These are phyloP conservation scores for Hycleus phaleratus DNA, from an alignment of 1,140 invertebrate species.

Conservation along the genomic window DNA sequence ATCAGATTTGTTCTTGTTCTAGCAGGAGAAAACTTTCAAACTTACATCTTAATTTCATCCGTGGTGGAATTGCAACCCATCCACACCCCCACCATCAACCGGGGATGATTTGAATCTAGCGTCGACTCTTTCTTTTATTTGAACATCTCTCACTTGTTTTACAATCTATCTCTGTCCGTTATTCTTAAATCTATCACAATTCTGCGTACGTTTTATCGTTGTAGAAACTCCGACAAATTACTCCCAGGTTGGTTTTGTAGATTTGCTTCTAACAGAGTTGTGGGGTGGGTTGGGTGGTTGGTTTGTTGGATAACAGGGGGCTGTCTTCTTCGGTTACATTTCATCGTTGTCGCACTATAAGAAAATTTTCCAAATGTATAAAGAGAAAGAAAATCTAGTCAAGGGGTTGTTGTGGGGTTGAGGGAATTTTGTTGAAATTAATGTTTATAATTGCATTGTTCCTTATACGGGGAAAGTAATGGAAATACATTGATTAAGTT, in stretches of 20 bases:
- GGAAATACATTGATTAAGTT: constrained; percentile 34
- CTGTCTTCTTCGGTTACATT: not conserved
- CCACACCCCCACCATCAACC: too few relatives aligned
- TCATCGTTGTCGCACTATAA: constrained; percentile 17
- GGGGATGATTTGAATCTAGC: not conserved
- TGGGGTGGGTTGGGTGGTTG: not conserved
- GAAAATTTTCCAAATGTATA: constrained; percentile 7
- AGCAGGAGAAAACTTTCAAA: too few relatives aligned
- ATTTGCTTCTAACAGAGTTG: not conserved
- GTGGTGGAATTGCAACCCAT: too few relatives aligned
- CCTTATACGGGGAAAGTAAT: constrained; percentile 29
- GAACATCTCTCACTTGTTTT: constrained; percentile 34
- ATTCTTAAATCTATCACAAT: constrained; percentile 39
- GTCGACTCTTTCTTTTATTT: constrained; percentile 32
- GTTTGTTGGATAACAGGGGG: too few relatives aligned
- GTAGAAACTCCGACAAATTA: constrained; percentile 34
- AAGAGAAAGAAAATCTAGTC: not conserved
- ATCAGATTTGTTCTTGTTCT: too few relatives aligned
- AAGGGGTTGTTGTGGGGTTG: not conserved
- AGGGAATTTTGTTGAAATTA: constrained; percentile 34
- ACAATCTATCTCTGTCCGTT: constrained; percentile 37
- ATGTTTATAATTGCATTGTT: constrained; percentile 36
- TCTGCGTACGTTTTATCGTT: constrained; percentile 39
- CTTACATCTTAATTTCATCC: too few relatives aligned
- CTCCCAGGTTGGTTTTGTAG: constrained; percentile 29